Base-by-base conservation (phyloP, 1,140 invertebrate species). In the Xylocopa sonorina region DNA sequence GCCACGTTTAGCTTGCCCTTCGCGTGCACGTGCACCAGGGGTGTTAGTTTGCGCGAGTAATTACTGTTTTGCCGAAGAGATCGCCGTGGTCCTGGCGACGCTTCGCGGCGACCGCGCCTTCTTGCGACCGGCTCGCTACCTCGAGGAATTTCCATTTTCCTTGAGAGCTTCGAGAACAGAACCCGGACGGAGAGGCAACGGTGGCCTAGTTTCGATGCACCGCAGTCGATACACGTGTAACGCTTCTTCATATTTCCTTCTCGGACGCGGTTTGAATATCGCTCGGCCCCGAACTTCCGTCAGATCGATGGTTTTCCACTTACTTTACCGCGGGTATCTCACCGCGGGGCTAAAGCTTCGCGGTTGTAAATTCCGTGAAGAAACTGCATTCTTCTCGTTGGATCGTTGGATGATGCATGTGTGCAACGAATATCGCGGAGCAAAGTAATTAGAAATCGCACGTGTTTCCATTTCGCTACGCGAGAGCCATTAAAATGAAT, bases 211-310 rank as follows among this genome's bases (percentile, higher is more conserved):
- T 78, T 53, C 53, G 63, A 41, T 60, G 46, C 75, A 27, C 43
- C 66, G 32, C 46, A 78, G 66, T 78, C 75, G 75, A 62, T 78
- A 78, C 66, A 71, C 66, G 55, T 78, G 75, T 78, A 78, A 78
- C 75, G 29, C 55, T 78, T 78, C 75, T 60, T 78, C 75, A 50
- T 78, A 58, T 78, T 60, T 60, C 64, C 67, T 24, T 71, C 51
- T 60, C 50, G 67, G 75, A 58, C 66, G 43, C 66, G 67, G 48
- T 78, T 78, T 78, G 75, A 71, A 78, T 71, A 60, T 78, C 67
- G 67, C 55, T 43, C 64, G 14, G 0, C 41, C n/a, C 18, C 27
- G 32, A 50, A 50, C 64, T 69, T 41, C 48, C 74, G 24, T 32
- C 21, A 6, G 53, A 50, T 77, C 63, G 74, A 77, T 68, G 38